These are phyloP conservation scores for Hydrophis major DNA, from an alignment of 2,797 vertebrate species.

Conservation along the genomic window DNA sequence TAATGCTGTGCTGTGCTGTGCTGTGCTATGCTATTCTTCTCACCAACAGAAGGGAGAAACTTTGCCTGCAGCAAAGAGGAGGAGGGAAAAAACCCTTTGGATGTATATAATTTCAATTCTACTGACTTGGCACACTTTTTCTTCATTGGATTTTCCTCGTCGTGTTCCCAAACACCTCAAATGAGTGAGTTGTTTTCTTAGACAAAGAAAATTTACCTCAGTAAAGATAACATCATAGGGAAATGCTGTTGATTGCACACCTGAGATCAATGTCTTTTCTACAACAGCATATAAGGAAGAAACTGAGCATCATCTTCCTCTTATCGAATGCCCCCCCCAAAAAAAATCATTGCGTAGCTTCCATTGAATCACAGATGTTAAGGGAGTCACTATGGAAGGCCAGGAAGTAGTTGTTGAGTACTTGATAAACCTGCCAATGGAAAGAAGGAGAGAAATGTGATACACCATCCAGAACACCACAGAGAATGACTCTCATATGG, in stretches of 20 bases:
- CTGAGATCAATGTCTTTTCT: background rate
- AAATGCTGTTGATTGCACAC: background rate
- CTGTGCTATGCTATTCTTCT: background rate
- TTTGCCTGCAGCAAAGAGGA: conserved; percentile 19
- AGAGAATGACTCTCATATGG: background rate
- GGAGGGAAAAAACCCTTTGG: background rate
- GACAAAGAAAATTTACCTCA: background rate
- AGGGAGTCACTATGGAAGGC: background rate
- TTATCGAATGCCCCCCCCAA: background rate
- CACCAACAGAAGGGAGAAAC: background rate
- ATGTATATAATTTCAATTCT: background rate
- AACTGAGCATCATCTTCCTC: background rate
- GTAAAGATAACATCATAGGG: background rate
- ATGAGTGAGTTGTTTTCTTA: background rate
- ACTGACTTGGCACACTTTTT: background rate
- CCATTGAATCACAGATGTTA: background rate
- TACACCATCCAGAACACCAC: background rate
- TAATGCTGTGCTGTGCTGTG: background rate
- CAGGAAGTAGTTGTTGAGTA: background rate
- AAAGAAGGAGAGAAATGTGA: background rate
- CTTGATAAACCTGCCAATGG: background rate
- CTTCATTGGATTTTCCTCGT: background rate
- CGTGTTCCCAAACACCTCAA: background rate
- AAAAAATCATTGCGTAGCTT: background rate
- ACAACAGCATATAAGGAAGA: background rate